Base-by-base conservation (phyloP, 2,888 invertebrate species). In the Dorcus hopei region DNA sequence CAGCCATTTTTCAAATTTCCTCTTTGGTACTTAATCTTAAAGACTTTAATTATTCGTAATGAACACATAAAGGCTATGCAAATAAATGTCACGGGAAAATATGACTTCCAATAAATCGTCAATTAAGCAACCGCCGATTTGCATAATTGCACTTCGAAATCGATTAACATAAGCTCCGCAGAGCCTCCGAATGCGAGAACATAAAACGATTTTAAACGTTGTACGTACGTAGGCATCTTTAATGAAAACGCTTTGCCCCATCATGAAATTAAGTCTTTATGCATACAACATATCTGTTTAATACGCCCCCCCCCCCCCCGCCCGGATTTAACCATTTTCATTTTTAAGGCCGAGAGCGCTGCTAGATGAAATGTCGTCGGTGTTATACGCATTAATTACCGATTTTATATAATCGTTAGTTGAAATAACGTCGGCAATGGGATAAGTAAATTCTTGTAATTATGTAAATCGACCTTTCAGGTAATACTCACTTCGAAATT, bases 221-320 rank as follows among this genome's bases (percentile, higher is more conserved):
- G 39, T 9, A 51, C 51, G 47, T 51, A 51, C 51, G 47, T 51
- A 51, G 51, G 56, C 23, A 45, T 43, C 19, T 11, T 38, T 56
- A 56, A 51, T 56, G 56, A 39, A 40, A 16, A 33, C 39, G 50
- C 45, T 49, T 56, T 56, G 56, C 51, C 19, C 39, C 51, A 51
- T 56, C 51, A 26, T 56, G 47, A 56, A 54, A 56, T 56, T 56
- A 56, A 51, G 56, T 45, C 56, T 56, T 56, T 56, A 56, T 56
- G 50, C 51, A 45, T 51, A 56, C 50, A 11, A 26, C 38, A 43
- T 38, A 51, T 54, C 49, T 26, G 26, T 55, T 54, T 55, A 55
- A 39, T 42, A 33, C n/a, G n/a, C n/a, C n/a, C 9, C 38, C 42
- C 14, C 49, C n/a, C 9, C 38, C 38, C 14, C 42, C n/a, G 5